phyloP scores from a whole-genome alignment of 2,113 vertebrate species.

The Galbula dea region DNA sequence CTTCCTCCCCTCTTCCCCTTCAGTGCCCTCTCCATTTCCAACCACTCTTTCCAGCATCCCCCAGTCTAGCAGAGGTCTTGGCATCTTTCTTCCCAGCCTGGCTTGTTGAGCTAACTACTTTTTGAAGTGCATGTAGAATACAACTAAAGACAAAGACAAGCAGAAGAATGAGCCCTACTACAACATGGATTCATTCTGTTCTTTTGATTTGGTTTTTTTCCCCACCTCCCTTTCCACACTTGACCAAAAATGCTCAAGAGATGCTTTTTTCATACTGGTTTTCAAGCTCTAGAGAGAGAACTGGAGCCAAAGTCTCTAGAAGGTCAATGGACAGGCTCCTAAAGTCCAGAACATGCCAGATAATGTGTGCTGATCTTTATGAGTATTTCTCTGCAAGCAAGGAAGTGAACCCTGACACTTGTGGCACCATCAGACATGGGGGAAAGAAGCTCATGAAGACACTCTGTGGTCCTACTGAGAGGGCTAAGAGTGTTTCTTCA shows the following conservation, averaged over 20 bases:
- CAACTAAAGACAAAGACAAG: slow-evolving; percentile 45
- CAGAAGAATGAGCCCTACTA: slow-evolving; percentile 45
- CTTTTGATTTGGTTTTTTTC: slow-evolving; percentile 5
- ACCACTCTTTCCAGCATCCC: slow-evolving; percentile 13
- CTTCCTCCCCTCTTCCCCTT: slow-evolving; percentile 48
- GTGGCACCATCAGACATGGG: not conserved
- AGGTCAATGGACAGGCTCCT: not conserved
- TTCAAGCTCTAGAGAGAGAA: not conserved
- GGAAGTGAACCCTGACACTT: not conserved
- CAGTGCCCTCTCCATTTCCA: slow-evolving; percentile 30
- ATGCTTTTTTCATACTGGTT: not conserved
- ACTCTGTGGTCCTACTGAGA: not conserved
- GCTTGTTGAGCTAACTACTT: slow-evolving; percentile 17
- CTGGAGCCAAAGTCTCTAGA: not conserved
- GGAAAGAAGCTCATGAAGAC: not conserved
- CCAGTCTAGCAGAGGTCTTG: slow-evolving; percentile 48
- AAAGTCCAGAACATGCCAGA: not conserved
- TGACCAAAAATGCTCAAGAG: not conserved
- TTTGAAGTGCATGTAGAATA: slow-evolving; percentile 58
- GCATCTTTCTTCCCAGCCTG: slow-evolving; percentile 43
- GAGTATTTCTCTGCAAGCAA: not conserved
- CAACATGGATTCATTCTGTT: not conserved
- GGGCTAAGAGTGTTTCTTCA: not conserved
- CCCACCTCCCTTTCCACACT: not conserved
- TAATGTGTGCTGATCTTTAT: not conserved